Base-by-base conservation (phyloP, 2,113 vertebrate species). In the Archocentrus centrarchus region DNA sequence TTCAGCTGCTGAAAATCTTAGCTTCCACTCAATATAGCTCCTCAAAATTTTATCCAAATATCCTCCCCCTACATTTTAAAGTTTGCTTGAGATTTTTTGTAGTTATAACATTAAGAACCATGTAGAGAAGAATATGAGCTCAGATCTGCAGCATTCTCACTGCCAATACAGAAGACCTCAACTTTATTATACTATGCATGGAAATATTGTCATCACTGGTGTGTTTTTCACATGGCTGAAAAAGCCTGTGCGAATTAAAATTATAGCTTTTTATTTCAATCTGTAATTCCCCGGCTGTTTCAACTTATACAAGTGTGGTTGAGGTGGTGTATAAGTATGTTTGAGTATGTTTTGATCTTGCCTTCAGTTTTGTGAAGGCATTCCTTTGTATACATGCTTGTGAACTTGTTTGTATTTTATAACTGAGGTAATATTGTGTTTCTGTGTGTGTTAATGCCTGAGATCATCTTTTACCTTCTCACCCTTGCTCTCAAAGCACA, bases 401-500 rank as follows among this genome's bases (percentile, higher is more conserved):
- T 32, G 32, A 70, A 70, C 15, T 20, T 0, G 0, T 30, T 70
- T 1, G 2, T 32, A 30, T 32, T 70, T 53, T 13, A 70, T 70
- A 70, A 44, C 44, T 53, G 44, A 70, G 44, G 24, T 70, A 70
- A 70, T 50, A 55, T 7, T 80, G 41, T 50, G 62, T 59, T 22
- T 70, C 57, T 70, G 44, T 59, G 59, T 24, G 55, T 13, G 20
- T 27, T 17, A 44, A 59, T 79, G 63, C 81, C 60, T 15, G 50
- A 47, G 77, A 63, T 63, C 39, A 50, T 88, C 15, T 78, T 86
- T 87, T 82, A 82, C 75, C 62, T 77, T 92, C 76, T 88, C 81
- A 77, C 85, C 77, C 37, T 75, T 82, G 80, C 75, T 86, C 60
- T 88, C 55, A 81, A 30, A 84, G 47, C 30, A 59, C 62, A 76